Conservation (phyloP, 2,113 vertebrate genomes). For the Fulica atra region DNA sequence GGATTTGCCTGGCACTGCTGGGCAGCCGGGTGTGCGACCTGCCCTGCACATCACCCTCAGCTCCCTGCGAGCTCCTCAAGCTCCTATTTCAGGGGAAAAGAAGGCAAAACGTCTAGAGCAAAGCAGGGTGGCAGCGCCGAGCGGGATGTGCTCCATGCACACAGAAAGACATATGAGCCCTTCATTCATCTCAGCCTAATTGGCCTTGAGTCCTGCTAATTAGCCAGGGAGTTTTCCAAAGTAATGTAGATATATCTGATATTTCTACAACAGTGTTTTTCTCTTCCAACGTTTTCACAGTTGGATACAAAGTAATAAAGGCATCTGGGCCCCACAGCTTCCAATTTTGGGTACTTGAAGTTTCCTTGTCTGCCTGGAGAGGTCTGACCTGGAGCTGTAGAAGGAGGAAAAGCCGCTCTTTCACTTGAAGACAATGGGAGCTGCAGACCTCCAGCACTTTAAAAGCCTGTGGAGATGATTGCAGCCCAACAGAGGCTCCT, state of each 20-base stretch:
- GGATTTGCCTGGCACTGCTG: rapidly evolving
- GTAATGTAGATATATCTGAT: neutral
- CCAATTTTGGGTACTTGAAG: neutral
- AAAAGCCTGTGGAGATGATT: neutral
- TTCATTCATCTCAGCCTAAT: neutral
- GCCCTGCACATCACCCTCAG: neutral
- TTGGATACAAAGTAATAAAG: neutral
- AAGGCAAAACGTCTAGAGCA: neutral
- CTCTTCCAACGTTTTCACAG: neutral
- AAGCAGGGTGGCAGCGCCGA: neutral
- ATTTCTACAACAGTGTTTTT: neutral
- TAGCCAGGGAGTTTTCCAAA: neutral
- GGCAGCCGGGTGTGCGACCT: neutral
- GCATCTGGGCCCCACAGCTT: neutral
- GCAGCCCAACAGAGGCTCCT: neutral
- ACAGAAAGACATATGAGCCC: neutral
- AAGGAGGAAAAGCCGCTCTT: neutral
- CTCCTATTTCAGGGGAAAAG: neutral
- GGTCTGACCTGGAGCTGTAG: neutral
- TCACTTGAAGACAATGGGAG: neutral
- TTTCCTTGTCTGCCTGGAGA: neutral
- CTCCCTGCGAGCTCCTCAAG: neutral
- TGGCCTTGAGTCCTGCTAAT: neutral
- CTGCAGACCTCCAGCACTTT: neutral
- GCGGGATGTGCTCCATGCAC: neutral